Evolutionary conservation across 2,888 invertebrate genomes (phyloP), one percentile per base, ranked within the genome.

Genomic region (Agonopterix arenella): DNA sequence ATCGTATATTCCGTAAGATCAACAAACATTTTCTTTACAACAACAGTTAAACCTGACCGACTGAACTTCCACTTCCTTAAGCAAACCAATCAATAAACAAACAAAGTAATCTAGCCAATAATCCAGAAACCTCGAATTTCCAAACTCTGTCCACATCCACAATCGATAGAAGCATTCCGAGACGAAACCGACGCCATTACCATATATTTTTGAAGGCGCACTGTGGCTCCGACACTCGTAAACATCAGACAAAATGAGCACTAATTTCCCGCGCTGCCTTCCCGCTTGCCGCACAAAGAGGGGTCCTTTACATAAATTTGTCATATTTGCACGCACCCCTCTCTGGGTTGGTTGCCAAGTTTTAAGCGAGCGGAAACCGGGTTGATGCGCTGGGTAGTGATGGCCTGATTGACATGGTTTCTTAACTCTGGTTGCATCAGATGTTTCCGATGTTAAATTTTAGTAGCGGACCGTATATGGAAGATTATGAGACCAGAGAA

Each of bases 251-350:
- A 66, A 71, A 84, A 86, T 82, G 84, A 85, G 77, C 77, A 84
- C 85, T 86, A 86, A 85, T 84, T 85, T 76, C 75, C 76, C 66
- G 60, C 70, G 67, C 62, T 55, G 68, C 63, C 62, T 61, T 57
- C 56, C 68, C 62, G 62, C 65, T 28, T 28, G 28, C 28, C 28
- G 28, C 28, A 28, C 28, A 65, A 70, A 70, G 74, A 75, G 70
- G 73, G 75, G 73, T 73, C 76, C 69, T 85, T 82, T 79, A 76
- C 85, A 85, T 86, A 89, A 85, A 86, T 82, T 84, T 84, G 84
- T 85, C 86, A 88, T 89, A 86, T 84, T 88, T 78, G 76, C 77
- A 83, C 84, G 80, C 81, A 78, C 64, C 64, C 68, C 60, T 28
- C 56, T 57, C 60, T 53, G 53, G 58, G 28, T 28, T 58, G 60